phyloP scores from a whole-genome alignment of 1,140 invertebrate species.

The Harlomillsia oculata region DNA sequence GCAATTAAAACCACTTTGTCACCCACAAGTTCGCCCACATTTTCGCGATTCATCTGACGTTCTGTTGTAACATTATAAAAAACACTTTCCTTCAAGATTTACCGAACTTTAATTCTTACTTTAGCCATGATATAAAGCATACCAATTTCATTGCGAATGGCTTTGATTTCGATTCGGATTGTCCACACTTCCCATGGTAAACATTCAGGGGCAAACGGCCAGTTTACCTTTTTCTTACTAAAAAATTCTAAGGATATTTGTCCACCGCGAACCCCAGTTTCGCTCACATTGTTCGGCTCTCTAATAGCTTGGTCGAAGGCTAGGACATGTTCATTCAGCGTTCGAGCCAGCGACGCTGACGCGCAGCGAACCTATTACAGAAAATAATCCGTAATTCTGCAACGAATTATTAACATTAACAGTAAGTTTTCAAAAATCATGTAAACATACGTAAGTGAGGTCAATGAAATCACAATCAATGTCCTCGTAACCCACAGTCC shows the following conservation, averaged over 20 bases:
- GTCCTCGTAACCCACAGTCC: conserved; percentile 87
- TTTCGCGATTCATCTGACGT: conserved; percentile 73
- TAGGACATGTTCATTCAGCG: conserved; percentile 68
- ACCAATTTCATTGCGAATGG: conserved; percentile 71
- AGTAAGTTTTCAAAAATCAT: not conserved
- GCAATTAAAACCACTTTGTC: conserved; percentile 90
- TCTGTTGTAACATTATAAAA: conserved; percentile 51
- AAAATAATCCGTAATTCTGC: too few species aligned
- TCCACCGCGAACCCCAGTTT: conserved; percentile 56
- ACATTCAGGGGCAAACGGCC: conserved; percentile 77
- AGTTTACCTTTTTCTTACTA: conserved; percentile 76
- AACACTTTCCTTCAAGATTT: conserved; percentile 4
- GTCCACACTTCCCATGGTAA: conserved; percentile 98
- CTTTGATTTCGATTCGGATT: conserved; percentile 74
- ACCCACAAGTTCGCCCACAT: conserved; percentile 78
- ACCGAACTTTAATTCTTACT: not conserved
- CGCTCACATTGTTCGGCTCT: conserved; percentile 40
- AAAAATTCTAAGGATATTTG: conserved; percentile 94
- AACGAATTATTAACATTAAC: too few species aligned
- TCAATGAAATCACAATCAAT: conserved; percentile 96
- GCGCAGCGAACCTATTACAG: conserved; percentile 69
- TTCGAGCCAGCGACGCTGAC: conserved; percentile 62
- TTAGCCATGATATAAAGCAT: conserved; percentile 25
- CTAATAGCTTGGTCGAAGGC: conserved; percentile 75
- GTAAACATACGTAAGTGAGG: conserved; percentile 72